Evolutionary conservation across 2,888 invertebrate species (phyloP).

Genomic region (Spisula solida): DNA sequence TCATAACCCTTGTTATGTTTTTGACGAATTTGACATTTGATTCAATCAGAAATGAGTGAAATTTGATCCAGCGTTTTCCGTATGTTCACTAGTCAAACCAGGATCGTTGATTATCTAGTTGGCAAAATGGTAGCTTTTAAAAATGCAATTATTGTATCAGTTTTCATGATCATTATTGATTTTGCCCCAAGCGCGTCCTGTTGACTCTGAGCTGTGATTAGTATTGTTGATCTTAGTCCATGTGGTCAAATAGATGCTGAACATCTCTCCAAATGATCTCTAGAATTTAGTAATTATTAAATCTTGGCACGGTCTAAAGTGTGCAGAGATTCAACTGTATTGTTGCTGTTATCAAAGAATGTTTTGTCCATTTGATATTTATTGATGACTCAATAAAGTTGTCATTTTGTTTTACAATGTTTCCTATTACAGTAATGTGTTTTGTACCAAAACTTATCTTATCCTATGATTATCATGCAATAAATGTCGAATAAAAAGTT

Average conservation of each 20-base stretch:
- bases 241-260: constrained; percentile 8
- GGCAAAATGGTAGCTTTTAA: constrained; percentile 11
- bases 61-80: background rate
- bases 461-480: constrained; percentile 42
- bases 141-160: constrained; percentile 52
- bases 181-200: background rate
- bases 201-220: constrained; percentile 2
- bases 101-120: constrained; percentile 5
- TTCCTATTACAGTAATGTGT: constrained; percentile 28
- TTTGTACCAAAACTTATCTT: constrained; percentile 33
- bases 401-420: constrained; percentile 34
- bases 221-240: constrained; percentile 19
- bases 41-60: constrained; percentile 2
- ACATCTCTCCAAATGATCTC: constrained; percentile 5
- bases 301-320: background rate
- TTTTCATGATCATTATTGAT: constrained; percentile 50
- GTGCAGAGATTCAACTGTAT: background rate
- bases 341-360: constrained; percentile 23
- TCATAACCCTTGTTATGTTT: constrained; percentile 5
- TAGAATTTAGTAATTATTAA: background rate
- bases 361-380: constrained; percentile 46
- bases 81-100: constrained; percentile 2
- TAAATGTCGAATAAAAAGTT: constrained; percentile 45
- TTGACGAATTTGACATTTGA: constrained; percentile 19
- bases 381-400: constrained; percentile 52